Conservation (phyloP, 2,113 vertebrate species). For the Sturnira hondurensis region DNA sequence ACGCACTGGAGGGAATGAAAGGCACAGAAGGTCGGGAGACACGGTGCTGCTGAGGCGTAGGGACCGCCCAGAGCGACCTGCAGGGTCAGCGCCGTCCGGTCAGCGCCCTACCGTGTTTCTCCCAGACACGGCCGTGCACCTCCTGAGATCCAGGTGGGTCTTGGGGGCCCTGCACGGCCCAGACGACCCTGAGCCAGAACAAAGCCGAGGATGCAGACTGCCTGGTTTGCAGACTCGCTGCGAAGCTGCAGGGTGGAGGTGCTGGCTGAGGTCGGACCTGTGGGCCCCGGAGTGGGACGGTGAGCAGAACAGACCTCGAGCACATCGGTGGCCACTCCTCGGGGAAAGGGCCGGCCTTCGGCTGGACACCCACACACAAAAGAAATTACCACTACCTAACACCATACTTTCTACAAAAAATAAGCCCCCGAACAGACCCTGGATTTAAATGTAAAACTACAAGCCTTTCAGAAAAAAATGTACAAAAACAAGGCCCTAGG, state of each 20-base stretch:
- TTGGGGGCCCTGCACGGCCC: neutral
- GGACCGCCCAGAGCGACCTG: rapidly evolving
- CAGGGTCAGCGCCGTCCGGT: neutral
- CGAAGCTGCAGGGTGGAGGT: too few relatives aligned
- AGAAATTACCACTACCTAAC: neutral
- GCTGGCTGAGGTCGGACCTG: neutral
- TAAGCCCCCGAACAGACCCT: neutral
- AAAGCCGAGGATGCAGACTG: neutral
- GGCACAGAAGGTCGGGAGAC: neutral
- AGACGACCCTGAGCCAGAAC: neutral
- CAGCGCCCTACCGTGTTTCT: neutral
- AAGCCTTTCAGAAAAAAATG: neutral
- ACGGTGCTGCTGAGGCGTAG: too few relatives aligned
- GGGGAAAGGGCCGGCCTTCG: neutral
- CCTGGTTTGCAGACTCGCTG: neutral
- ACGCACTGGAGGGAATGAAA: neutral
- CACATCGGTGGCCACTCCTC: neutral
- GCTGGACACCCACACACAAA: neutral
- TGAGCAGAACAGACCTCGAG: neutral
- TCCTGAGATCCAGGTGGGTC: neutral
- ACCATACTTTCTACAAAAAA: neutral
- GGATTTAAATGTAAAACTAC: too few relatives aligned
- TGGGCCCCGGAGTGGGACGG: too few relatives aligned
- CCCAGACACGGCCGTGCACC: neutral
- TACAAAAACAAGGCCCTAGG: neutral